Evolutionary conservation across 2,113 vertebrate genomes (phyloP), one percentile per base, ranked within the genome.

Genomic region (Thymallus thymallus): DNA sequence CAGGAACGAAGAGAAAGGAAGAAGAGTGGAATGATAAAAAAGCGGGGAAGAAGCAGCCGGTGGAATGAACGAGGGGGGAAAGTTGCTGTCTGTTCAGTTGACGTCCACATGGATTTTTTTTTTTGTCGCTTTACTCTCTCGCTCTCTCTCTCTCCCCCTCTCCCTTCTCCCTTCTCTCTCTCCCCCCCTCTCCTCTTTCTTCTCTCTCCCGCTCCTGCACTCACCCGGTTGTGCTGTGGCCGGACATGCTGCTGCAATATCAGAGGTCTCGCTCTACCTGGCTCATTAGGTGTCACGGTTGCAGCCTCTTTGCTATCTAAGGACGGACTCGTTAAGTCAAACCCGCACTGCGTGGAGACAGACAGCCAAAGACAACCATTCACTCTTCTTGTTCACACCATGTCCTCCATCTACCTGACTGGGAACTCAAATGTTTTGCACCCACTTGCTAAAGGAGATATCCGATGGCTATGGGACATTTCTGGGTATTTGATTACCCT

Each of bases 211-310:
- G 81, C 73, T 64, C 69, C 72, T 66, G 65, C 76, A 73, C 77
- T 76, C 87, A 84, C 81, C 61, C 24, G 74, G 72, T 46, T 90
- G 85, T 88, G 90, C 81, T 85, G 84, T 90, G 89, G 89, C 90
- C 85, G 90, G 90, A 90, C 87, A 91, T 89, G 91, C 89, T 91
- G 89, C 89, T 86, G 92, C 92, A 91, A 90, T 76, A 81, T 45
- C 18, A 73, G 86, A 4, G 12, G 14, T 5, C 16, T 16, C 48
- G 3, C 48, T 18, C 87, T 88, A 86, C 87, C 82, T 87, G 86
- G 88, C 90, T 91, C 91, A 90, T 92, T 91, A 91, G 86, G 85
- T 87, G 87, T 90, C 88, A 86, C 75, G 88, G 89, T 87, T 89
- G 88, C 89, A 89, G 89, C 85, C 72, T 85, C 79, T 80, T 86